phyloP scores from a whole-genome alignment of 92 coral and sea anemone species.

The Palythoa grandis region DNA sequence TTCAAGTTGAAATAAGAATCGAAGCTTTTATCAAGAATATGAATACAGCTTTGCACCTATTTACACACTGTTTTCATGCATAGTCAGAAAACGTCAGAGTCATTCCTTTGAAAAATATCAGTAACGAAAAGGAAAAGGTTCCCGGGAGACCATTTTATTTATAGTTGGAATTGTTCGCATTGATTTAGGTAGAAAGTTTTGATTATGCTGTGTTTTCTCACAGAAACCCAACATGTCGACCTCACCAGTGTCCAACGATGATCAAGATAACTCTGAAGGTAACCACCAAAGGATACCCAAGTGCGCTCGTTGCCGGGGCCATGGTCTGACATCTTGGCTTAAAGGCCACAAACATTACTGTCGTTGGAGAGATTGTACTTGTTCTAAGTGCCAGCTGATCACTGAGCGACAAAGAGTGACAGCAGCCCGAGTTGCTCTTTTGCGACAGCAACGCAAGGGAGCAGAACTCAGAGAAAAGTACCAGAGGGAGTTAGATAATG shows the following conservation, averaged over 20 bases:
- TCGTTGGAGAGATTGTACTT: conserved; percentile 97
- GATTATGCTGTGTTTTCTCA: background rate
- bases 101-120: conserved; percentile 6
- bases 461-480: conserved; percentile 80
- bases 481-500: conserved; percentile 84
- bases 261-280: conserved; percentile 56
- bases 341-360: conserved; percentile 99
- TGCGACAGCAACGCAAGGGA: conserved; percentile 97
- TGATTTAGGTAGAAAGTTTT: background rate
- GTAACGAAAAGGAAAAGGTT: background rate
- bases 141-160: background rate
- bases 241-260: conserved; percentile 54
- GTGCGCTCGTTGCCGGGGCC: conserved; percentile 98
- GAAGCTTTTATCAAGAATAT: conserved; percentile 35
- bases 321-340: conserved; percentile 97
- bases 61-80: conserved; percentile 32
- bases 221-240: conserved; percentile 37
- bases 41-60: conserved; percentile 34
- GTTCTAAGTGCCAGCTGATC: conserved; percentile 93
- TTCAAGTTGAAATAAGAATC: conserved; percentile 35
- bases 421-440: conserved; percentile 96
- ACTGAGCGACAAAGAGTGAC: conserved; percentile 96
- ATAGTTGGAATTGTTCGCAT: background rate
- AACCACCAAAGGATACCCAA: conserved; percentile 91
- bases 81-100: background rate